phyloP scores from a whole-genome alignment of 2,113 vertebrate genomes.

The Rhea americana region DNA sequence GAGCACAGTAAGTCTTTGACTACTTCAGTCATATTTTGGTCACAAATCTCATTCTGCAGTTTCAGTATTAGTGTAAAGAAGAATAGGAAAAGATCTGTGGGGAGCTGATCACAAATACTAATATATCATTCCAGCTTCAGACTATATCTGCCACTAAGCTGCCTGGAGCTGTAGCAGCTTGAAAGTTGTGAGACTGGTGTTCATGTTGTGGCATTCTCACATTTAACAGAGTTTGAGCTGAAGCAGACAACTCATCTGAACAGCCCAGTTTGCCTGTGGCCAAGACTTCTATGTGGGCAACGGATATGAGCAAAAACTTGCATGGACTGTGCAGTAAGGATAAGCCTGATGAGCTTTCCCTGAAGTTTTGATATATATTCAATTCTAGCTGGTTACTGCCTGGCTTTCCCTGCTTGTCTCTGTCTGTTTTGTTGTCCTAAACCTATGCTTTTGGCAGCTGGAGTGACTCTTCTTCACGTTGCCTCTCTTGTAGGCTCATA shows the following conservation, averaged over 20 bases:
- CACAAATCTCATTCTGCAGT: not conserved
- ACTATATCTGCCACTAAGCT: not conserved
- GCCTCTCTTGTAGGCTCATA: not conserved
- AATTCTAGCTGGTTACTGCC: not conserved
- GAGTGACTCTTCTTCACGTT: not conserved
- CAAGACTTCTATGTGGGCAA: not conserved
- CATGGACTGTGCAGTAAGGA: not conserved
- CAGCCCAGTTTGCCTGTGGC: not conserved
- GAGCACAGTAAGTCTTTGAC: not conserved
- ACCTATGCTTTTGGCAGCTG: not conserved
- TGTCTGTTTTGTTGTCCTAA: not conserved
- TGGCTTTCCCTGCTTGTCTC: not conserved
- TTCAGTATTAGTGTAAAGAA: not conserved
- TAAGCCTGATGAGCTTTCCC: not conserved
- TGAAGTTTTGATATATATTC: not conserved
- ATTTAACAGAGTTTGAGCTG: not conserved
- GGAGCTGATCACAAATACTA: not conserved
- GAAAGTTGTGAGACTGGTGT: not conserved
- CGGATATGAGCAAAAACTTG: fast-evolving
- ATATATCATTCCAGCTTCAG: not conserved
- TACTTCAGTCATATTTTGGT: not conserved
- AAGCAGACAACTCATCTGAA: not conserved
- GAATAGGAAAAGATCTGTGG: not conserved
- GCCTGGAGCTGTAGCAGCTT: not conserved
- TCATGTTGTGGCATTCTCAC: not conserved